phyloP scores from a whole-genome alignment of 1,140 invertebrate species.

The Olivierus martensii region DNA sequence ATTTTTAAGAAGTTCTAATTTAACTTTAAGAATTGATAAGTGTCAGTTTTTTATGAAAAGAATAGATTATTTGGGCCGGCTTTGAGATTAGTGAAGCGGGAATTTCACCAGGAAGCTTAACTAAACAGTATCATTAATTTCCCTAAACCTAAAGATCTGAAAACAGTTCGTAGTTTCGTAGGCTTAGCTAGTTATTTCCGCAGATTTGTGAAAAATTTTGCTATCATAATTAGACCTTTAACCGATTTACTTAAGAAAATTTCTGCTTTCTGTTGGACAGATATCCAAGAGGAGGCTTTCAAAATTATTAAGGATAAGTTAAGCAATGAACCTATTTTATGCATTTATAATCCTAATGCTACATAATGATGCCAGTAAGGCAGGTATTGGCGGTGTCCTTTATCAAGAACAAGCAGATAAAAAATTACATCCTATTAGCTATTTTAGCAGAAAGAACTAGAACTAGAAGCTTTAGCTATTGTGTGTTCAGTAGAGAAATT shows the following conservation, averaged over 20 bases:
- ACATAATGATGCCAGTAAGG: background rate
- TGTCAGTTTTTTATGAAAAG: slow-evolving; percentile 3
- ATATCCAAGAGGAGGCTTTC: slow-evolving; percentile 10
- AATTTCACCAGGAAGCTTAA: background rate
- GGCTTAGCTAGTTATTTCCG: slow-evolving; percentile 29
- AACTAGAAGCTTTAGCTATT: slow-evolving; percentile 1
- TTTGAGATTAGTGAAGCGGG: too few species aligned
- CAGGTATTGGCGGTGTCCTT: background rate
- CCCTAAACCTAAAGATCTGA: background rate
- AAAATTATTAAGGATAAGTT: slow-evolving; percentile 7
- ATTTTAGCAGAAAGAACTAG: background rate
- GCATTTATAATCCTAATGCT: background rate
- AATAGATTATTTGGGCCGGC: slow-evolving; percentile 13
- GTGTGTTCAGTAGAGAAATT: too few species aligned
- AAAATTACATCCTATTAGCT: background rate
- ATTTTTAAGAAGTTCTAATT: too few species aligned
- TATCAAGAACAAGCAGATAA: background rate
- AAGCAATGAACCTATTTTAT: background rate
- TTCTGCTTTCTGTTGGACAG: slow-evolving; percentile 6
- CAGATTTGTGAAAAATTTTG: slow-evolving; percentile 28
- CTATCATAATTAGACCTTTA: slow-evolving; percentile 20
- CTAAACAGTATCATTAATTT: background rate
- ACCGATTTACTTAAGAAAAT: slow-evolving; percentile 20
- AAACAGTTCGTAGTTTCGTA: background rate
- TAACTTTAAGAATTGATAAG: too few species aligned